Conservation (phyloP, 2,797 vertebrate species). For the Alfaro cultratus region DNA sequence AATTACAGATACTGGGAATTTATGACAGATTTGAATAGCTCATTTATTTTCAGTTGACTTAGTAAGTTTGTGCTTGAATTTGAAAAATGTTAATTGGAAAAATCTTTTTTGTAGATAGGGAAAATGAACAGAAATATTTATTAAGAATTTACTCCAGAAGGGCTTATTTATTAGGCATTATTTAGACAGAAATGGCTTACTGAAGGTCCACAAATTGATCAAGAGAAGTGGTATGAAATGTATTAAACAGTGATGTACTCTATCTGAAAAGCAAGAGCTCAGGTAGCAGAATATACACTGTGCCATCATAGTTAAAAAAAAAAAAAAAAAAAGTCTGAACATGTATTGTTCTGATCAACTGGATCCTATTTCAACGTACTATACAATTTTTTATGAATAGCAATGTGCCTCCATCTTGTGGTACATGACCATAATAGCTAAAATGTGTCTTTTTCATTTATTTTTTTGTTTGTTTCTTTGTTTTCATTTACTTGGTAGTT, state of each 20-base stretch:
- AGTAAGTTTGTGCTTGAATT: background rate
- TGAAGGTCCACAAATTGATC: background rate
- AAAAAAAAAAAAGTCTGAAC: background rate
- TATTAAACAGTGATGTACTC: background rate
- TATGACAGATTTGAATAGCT: too few species aligned
- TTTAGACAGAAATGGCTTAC: background rate
- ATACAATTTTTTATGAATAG: background rate
- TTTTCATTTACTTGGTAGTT: background rate
- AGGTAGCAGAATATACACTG: background rate
- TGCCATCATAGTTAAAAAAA: background rate
- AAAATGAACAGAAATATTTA: background rate
- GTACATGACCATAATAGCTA: background rate
- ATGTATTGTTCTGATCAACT: background rate
- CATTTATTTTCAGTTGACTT: background rate
- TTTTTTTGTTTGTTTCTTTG: background rate
- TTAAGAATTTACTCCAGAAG: background rate
- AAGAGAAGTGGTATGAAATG: background rate
- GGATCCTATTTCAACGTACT: too few species aligned
- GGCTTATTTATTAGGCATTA: background rate
- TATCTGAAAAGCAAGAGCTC: background rate
- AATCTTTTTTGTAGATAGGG: too few species aligned
- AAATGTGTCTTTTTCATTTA: background rate
- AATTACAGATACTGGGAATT: too few species aligned
- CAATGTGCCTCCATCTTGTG: conserved; percentile 44
- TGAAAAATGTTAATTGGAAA: background rate